These are phyloP conservation scores for Ochropleura plecta DNA, from an alignment of 2,888 invertebrate genomes.

Conservation along the genomic window DNA sequence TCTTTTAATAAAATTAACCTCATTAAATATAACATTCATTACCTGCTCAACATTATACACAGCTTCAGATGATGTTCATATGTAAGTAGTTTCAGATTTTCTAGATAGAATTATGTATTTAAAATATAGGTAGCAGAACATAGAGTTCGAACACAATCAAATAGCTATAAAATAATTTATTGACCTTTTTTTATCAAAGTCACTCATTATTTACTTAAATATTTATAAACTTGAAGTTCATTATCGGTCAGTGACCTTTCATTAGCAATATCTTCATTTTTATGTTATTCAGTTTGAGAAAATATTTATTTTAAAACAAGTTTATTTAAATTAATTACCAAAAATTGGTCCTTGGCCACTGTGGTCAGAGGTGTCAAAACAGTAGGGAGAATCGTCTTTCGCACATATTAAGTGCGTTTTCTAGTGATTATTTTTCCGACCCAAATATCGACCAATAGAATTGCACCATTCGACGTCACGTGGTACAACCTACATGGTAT, in stretches of 20 bases:
- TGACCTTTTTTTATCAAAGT: slow-evolving; percentile 19
- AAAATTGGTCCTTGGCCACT: too few species aligned
- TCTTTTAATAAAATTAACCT: too few species aligned
- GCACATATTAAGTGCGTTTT: too few species aligned
- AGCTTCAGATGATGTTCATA: too few species aligned
- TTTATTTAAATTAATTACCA: not conserved
- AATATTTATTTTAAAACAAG: not conserved
- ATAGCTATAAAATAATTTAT: not conserved
- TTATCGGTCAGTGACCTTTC: slow-evolving; percentile 51
- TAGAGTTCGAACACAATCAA: slow-evolving; percentile 15
- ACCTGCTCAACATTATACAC: too few species aligned
- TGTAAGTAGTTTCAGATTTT: too few species aligned
- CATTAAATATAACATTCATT: too few species aligned
- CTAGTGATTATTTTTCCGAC: too few species aligned
- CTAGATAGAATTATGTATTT: not conserved
- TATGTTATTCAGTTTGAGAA: not conserved
- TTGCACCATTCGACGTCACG: too few species aligned
- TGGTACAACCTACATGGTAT: too few species aligned
- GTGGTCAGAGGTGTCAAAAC: not conserved
- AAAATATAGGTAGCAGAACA: not conserved
- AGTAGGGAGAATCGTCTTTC: not conserved
- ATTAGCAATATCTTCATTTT: slow-evolving; percentile 39
- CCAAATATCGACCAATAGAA: too few species aligned
- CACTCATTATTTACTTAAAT: slow-evolving; percentile 16
- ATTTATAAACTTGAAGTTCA: slow-evolving; percentile 45